Evolutionary conservation across 2,113 vertebrate genomes (phyloP), one percentile per base, ranked within the genome.

Genomic region (Engraulis encrasicolus): DNA sequence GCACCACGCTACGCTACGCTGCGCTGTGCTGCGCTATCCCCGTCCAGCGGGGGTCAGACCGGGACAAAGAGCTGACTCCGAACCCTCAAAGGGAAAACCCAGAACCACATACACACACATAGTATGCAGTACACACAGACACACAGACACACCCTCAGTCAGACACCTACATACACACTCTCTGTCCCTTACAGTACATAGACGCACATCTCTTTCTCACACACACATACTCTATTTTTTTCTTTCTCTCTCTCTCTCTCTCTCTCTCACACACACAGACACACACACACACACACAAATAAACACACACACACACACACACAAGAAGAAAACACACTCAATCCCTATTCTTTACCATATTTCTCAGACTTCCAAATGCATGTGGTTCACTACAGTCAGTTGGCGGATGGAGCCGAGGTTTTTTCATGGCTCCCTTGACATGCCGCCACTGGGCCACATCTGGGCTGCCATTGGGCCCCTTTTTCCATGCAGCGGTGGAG

Each of bases 41-140:
- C 31, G 12, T 2, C 23, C 23, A n/a, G 2, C 20, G 54, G 27
- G 66, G 66, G 66, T 74, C 66, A 74, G 3, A 12, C 23, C 23
- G 31, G 23, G 23, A 31, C 23, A 74, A 23, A 14, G 2, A 3
- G 66, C 66, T 14, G 31, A 45, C 66, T 36, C 66, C 34, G 66
- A 74, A 74, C 23, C 66, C 66, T 27, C 23, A 31, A 74, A 74
- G 66, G 66, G 66, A 36, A 74, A 74, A 74, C 66, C 66, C 66
- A 17, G 9, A 58, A 58, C 19, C 19, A 58, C 54, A 23, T 6
- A 9, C 19, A n/a, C 54, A 58, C 50, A 54, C 50, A 54, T n/a
- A n/a, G n/a, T n/a, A n/a, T n/a, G n/a, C n/a, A n/a, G n/a, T n/a
- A n/a, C 50, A 17, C 50, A 54, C 50, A 54, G 2, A 52, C 50